Base-by-base conservation (phyloP, 1,140 invertebrate genomes). In the Hyposmocoma kahamanoa region DNA sequence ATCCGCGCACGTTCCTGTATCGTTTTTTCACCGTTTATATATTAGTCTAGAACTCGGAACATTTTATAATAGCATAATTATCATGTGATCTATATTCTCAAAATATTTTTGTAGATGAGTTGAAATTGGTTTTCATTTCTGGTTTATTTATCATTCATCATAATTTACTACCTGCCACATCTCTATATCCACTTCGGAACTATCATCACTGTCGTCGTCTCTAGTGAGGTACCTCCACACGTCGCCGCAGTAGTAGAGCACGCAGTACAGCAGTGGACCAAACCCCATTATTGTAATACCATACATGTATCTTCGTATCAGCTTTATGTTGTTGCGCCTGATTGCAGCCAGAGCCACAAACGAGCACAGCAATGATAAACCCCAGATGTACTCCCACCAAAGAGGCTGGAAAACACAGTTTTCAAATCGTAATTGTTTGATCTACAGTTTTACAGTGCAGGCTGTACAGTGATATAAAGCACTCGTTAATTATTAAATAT, bases 331-430 rank as follows among this genome's bases (percentile, higher is more conserved):
- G 83, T 98, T 99, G 57, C 90, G 92, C 60, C 94, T 92, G 56
- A 96, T 91, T 15, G 97, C 94, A 26, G 93, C 91, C 19, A 98
- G 86, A n/a, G 93, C 96, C 20, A 97, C 74, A 74, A 97, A 93
- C 32, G 94, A 94, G 28, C 95, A 88, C n/a, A 96, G 77, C 44
- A 97, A 83, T 60, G 96, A 97, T 2, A 91, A 86, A 58, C 95
- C 92, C 97, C 97, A 99, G 56, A 96, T 90, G 75, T 97, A 98
- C 87, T 99, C 97, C 97, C 97, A 99, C 84, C 91, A 90, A 21
- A 95, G 75, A 20, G 96, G 95, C 91, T 95, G 75, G 26, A 67
- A 70, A 47, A 19, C 9, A 24, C 45, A 50, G 8, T 47, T n/a
- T n/a, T n/a, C n/a, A n/a, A n/a, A n/a, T n/a, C n/a, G n/a, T n/a